Evolutionary conservation across 1,140 invertebrate genomes (phyloP), one percentile per base, ranked within the genome.

Genomic region (Polypedilum pembai): DNA sequence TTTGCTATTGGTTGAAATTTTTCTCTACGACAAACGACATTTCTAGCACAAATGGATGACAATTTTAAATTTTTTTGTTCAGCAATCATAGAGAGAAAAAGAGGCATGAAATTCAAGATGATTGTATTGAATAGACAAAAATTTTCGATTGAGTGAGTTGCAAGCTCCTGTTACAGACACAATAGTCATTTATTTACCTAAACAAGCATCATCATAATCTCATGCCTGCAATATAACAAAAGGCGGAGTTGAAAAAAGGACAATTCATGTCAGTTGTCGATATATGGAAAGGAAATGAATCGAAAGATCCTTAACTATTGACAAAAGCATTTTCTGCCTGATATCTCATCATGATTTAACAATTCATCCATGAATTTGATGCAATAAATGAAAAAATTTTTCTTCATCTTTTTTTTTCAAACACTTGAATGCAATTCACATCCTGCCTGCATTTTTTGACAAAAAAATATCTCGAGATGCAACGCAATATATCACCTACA

Each of bases 401-500:
- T 69, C 20, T 8, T 21, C 7, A 69, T 69, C 8, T 18, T 21
- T 18, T 21, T 69, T 69, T 69, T 20, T 18, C 17, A 69, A 21
- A 66, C 65, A 66, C 17, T 8, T n/a, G 18, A 66, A 66, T 20
- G 18, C 10, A 66, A 18, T 8, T 7, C 45, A 12, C 45, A 56
- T 56, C 45, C 45, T 15, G 12, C 10, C 3, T 56, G 45, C 12
- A n/a, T 56, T 56, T 56, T 56, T 69, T 69, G 65, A 20, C 65
- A 69, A 69, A 69, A 69, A 33, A 33, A 33, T 33, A 3, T 33
- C 5, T 33, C 24, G 24, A 69, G 20, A 69, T 20, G 17, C 65
- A 69, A 21, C 17, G 65, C 17, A 69, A 69, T 69, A 69, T 69
- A 69, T 69, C 65, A 69, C 65, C 65, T 21, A 69, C 8, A 69